A percentile compares a stretch with the other conserved stretches of the same genome.
These are phyloP conservation scores for Galemys pyrenaicus DNA, from an alignment of 2,113 vertebrate genomes.

Conservation along the genomic window DNA sequence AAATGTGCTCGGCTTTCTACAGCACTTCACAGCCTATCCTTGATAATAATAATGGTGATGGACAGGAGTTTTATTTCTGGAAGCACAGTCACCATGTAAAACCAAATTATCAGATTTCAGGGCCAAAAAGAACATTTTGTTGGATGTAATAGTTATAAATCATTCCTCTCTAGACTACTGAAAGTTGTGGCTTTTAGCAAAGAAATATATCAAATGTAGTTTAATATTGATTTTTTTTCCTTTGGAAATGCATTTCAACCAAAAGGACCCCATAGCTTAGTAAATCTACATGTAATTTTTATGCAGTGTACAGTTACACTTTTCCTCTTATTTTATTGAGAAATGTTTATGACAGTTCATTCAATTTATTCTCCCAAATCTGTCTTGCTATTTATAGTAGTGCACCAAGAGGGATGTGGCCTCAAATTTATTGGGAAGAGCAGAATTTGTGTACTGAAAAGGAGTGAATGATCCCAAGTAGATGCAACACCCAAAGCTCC, in stretches of 20 bases:
- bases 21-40: conserved; percentile 50
- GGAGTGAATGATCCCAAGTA: neutral
- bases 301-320: conserved; percentile 13
- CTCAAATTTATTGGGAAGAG: conserved; percentile 12
- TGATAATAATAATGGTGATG: conserved; percentile 71
- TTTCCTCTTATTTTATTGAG: conserved; percentile 51
- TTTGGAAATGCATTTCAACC: conserved; percentile 60
- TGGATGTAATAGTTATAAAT: conserved; percentile 72
- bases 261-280: neutral
- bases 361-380: conserved; percentile 59
- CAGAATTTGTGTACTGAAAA: neutral
- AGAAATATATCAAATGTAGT: conserved; percentile 68
- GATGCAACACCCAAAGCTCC: neutral
- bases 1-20: conserved; percentile 43
- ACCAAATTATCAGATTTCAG: conserved; percentile 77
- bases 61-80: conserved; percentile 75
- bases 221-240: conserved; percentile 66
- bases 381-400: conserved; percentile 13
- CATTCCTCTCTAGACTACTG: conserved; percentile 56
- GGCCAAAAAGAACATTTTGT: conserved; percentile 72
- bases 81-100: conserved; percentile 69
- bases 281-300: conserved; percentile 49
- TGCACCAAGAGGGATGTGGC: neutral
- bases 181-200: conserved; percentile 75
- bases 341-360: conserved; percentile 46